Evolutionary conservation across 2,113 vertebrate species (phyloP).

Genomic region (Phainopepla nitens): DNA sequence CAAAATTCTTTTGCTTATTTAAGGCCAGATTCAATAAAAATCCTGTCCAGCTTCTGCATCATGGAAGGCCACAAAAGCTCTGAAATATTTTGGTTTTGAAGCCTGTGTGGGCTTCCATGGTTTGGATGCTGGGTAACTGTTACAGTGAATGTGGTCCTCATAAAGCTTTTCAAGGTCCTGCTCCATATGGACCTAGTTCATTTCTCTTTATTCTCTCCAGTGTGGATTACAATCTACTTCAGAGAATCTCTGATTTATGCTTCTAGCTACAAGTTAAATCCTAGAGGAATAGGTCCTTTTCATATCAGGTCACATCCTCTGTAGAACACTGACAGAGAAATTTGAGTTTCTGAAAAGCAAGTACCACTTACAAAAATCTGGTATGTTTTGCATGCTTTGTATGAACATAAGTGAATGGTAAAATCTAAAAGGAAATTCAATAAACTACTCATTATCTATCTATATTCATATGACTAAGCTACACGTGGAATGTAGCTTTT

Average conservation of each 20-base stretch:
- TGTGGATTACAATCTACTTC: slow-evolving; percentile 35
- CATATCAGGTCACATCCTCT: slow-evolving; percentile 28
- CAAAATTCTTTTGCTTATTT: slow-evolving; percentile 60
- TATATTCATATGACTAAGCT: slow-evolving; percentile 64
- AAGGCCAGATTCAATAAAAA: slow-evolving; percentile 56
- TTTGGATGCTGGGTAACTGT: slow-evolving; percentile 7
- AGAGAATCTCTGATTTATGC: slow-evolving; percentile 16
- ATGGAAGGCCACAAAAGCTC: slow-evolving; percentile 51
- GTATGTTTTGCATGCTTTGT: slow-evolving; percentile 28
- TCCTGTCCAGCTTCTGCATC: slow-evolving; percentile 24
- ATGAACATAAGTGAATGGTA: slow-evolving; percentile 16
- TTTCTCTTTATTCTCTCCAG: slow-evolving; percentile 34
- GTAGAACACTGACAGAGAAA: slow-evolving; percentile 45
- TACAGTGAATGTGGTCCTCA: slow-evolving; percentile 36
- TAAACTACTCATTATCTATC: slow-evolving; percentile 61
- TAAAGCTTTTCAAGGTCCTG: slow-evolving; percentile 39
- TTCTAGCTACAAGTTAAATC: slow-evolving; percentile 39
- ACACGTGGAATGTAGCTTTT: slow-evolving; percentile 50
- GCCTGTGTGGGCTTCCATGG: slow-evolving; percentile 19
- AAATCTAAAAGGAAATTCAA: slow-evolving; percentile 43
- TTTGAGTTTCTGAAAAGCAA: slow-evolving; percentile 38
- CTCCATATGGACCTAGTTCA: slow-evolving; percentile 8
- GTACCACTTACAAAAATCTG: slow-evolving; percentile 19
- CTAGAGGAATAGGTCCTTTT: slow-evolving; percentile 35
- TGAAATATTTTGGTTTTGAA: slow-evolving; percentile 40